Conservation (phyloP, 2,113 vertebrate genomes). For the Spea bombifrons region DNA sequence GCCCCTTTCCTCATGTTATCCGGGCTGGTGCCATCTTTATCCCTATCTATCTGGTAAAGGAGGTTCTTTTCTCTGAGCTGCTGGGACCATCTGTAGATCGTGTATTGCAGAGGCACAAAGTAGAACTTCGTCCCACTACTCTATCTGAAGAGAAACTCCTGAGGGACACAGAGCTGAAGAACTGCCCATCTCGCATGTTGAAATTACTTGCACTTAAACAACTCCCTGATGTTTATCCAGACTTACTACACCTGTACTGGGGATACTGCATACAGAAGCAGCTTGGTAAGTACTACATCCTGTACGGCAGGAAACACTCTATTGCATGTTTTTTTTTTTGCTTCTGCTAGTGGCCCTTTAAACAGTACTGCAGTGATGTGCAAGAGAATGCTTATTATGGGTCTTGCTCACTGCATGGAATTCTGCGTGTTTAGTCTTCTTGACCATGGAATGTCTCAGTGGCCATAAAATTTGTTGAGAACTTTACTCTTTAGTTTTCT, state of each 20-base stretch:
- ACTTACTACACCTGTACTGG: conserved; percentile 82
- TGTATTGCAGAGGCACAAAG: conserved; percentile 86
- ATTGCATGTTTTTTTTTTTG: neutral
- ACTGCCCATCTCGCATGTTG: conserved; percentile 84
- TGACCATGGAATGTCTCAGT: too few species aligned
- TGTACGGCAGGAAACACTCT: neutral
- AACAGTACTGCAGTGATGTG: neutral
- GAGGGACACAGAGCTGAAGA: conserved; percentile 75
- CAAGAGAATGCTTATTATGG: neutral
- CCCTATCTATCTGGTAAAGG: conserved; percentile 91
- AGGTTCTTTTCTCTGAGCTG: conserved; percentile 85
- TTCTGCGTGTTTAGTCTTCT: too few species aligned
- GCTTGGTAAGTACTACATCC: conserved; percentile 72
- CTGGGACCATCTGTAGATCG: conserved; percentile 75
- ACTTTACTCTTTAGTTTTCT: too few species aligned
- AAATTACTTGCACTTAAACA: conserved; percentile 88
- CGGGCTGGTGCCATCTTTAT: conserved; percentile 84
- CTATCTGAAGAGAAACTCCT: conserved; percentile 88
- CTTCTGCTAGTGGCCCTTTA: neutral
- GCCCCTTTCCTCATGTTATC: conserved; percentile 88
- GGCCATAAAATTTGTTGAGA: too few species aligned
- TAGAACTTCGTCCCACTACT: conserved; percentile 88
- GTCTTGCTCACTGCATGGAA: neutral
- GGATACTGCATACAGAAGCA: conserved; percentile 72
- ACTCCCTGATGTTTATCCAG: conserved; percentile 76